Conservation (phyloP, 1,140 invertebrate species). For the Bactericera cockerelli region DNA sequence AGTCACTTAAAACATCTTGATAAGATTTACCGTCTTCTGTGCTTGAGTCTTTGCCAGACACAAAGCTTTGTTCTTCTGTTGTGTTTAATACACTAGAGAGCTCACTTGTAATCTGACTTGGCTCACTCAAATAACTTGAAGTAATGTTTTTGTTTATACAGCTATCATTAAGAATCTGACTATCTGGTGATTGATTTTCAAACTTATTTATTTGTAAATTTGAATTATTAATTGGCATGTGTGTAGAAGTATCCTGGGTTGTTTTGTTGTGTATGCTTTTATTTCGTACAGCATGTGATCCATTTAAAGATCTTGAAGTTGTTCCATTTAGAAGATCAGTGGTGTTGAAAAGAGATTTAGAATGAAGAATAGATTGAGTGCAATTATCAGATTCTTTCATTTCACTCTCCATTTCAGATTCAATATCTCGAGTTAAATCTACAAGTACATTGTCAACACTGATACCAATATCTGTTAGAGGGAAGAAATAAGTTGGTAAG, state of each 20-base stretch:
- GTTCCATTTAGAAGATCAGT: no score
- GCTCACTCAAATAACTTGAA: neutral
- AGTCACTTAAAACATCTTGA: neutral
- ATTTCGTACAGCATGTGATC: no score
- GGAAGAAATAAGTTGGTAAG: neutral
- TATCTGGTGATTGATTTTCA: no score
- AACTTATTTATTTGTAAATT: no score
- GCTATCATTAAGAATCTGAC: neutral
- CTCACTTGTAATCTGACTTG: neutral
- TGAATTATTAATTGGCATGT: no score
- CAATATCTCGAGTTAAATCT: neutral
- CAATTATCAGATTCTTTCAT: no score
- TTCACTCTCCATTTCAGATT: neutral
- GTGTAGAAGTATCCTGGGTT: no score
- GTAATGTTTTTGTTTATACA: neutral
- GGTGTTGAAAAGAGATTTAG: no score
- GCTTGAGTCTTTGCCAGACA: neutral
- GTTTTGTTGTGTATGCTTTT: no score
- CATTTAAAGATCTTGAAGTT: no score
- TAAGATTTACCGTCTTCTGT: neutral
- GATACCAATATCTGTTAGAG: neutral
- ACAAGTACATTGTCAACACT: neutral
- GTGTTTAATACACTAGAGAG: neutral
- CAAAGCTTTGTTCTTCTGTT: neutral
- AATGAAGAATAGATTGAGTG: no score